phyloP scores from a whole-genome alignment of 1,140 invertebrate genomes.

The Lepidostoma basale region DNA sequence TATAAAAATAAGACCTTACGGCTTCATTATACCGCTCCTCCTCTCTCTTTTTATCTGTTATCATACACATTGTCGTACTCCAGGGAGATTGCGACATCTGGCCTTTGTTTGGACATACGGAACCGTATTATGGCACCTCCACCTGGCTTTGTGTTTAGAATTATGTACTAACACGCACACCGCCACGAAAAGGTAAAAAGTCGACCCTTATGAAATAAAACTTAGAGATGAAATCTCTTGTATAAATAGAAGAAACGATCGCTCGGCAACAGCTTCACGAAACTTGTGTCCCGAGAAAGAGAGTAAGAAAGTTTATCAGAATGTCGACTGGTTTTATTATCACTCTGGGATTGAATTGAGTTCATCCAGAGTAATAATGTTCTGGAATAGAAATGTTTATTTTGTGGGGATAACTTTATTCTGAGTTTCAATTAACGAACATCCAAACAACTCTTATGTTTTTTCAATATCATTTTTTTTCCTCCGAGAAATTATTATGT shows the following conservation, averaged over 20 bases:
- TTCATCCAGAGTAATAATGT: slow-evolving; percentile 8
- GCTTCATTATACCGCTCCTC: no score
- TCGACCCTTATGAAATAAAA: neutral
- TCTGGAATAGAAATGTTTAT: slow-evolving; percentile 12
- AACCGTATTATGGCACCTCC: no score
- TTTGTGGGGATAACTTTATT: neutral
- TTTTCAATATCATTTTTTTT: no score
- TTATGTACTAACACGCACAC: neutral
- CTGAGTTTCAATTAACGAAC: slow-evolving; percentile 6
- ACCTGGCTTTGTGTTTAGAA: neutral
- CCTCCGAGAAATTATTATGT: no score
- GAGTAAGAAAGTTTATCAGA: slow-evolving; percentile 7
- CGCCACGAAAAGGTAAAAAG: neutral
- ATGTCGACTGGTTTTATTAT: slow-evolving; percentile 8
- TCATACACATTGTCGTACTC: slow-evolving; percentile 3
- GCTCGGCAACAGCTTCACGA: neutral
- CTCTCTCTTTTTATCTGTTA: no score
- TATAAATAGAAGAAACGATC: slow-evolving; percentile 31
- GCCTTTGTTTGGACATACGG: neutral
- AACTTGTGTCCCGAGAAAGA: slow-evolving; percentile 12
- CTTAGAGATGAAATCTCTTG: slow-evolving; percentile 22
- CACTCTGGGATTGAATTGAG: neutral
- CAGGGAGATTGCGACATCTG: neutral
- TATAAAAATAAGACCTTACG: no score
- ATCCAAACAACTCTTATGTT: neutral